These are phyloP conservation scores for Heptranchias perlo DNA, from an alignment of 2,113 vertebrate species.

Conservation along the genomic window DNA sequence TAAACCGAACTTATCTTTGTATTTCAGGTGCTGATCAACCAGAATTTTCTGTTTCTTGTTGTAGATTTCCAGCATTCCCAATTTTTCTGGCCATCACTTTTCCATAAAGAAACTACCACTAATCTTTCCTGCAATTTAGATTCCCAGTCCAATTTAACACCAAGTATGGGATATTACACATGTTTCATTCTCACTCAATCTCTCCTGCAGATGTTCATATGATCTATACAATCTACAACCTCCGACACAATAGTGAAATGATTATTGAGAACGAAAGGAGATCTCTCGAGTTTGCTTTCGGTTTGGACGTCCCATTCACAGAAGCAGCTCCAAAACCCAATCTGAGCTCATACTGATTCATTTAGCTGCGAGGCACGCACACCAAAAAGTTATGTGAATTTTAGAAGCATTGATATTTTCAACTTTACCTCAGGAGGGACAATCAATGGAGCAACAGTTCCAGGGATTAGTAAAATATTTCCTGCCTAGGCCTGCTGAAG, in stretches of 20 bases:
- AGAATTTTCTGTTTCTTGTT: background rate
- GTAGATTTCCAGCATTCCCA: background rate
- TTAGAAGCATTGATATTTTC: background rate
- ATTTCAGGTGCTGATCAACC: background rate
- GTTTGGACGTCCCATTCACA: background rate
- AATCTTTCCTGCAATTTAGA: background rate
- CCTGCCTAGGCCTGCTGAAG: background rate
- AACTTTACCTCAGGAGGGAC: background rate
- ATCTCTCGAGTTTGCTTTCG: background rate
- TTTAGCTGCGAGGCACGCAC: background rate
- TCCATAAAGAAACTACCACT: background rate
- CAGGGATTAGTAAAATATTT: background rate
- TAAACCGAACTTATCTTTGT: background rate
- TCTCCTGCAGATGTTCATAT: background rate
- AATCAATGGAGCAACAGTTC: background rate
- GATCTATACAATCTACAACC: background rate
- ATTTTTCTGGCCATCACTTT: background rate
- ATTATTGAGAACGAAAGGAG: background rate
- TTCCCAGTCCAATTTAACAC: background rate
- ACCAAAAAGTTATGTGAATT: background rate
- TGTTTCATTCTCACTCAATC: background rate
- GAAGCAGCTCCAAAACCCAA: background rate
- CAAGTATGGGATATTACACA: background rate
- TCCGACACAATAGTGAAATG: background rate
- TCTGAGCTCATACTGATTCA: background rate